Evolutionary conservation across 2,888 invertebrate genomes (phyloP), one percentile per base, ranked within the genome.

Genomic region (Epinotia brunnichana): DNA sequence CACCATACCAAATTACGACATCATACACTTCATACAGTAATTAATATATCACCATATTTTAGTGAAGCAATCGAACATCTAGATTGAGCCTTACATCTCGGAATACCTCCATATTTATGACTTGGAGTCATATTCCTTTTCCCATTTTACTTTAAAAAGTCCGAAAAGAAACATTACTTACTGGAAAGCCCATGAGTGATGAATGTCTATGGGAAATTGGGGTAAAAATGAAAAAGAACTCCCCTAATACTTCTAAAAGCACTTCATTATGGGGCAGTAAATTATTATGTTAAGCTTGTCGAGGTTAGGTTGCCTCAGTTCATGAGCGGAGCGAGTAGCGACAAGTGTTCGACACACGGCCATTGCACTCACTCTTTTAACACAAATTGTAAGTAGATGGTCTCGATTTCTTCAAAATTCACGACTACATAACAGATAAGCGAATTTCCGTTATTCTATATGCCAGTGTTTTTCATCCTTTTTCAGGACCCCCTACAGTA

Each of bases 181-280:
- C 62, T 10, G 57, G 51, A 61, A 73, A 73, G 62, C 63, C 62
- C 63, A 62, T 51, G 51, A 59, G 67, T 48, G 68, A 53, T 59
- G 69, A 56, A 73, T 69, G 63, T 69, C 63, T 59, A 63, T 73
- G 73, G 68, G 67, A 67, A 56, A 69, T 69, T 68, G 57, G 63
- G 51, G 59, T 59, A 69, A 73, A 62, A 73, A 72, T 66, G 70
- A 66, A 67, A 56, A 71, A 54, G 59, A 60, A 53, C 59, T 59
- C 51, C 71, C 68, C 63, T 69, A 73, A 73, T 73, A 73, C 69
- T 63, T 73, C 53, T 73, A 73, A 73, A 73, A 69, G 73, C 73
- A 73, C 73, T 73, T 73, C 73, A 73, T 73, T 73, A 73, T 69
- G 68, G 73, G 73, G 73, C 60, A 69, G 73, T 73, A 69, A 73